Evolutionary conservation across 2,113 vertebrate species (phyloP), one percentile per base, ranked within the genome.

Genomic region (Nibea coibor): DNA sequence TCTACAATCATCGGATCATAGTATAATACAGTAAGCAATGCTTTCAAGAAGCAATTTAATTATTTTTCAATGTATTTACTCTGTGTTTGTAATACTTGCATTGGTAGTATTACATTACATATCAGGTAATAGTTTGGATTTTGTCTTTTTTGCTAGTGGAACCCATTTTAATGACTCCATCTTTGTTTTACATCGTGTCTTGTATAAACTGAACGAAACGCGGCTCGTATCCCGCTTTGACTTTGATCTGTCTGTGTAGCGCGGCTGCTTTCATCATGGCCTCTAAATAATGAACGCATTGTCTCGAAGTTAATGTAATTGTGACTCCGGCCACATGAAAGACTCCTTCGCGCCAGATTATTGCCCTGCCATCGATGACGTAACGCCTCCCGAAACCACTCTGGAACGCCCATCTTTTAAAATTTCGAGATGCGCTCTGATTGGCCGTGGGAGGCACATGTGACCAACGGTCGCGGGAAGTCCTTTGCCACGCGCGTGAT

Each of bases 401-500:
- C 22, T 7, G 72, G 14, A 51, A 91, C 94, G 91, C 93, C 95
- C 82, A 79, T 92, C 93, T 97, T 98, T 97, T 94, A 97, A 98
- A 97, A 94, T 54, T 35, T 43, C 59, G 10, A 71, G 42, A 2
- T 82, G 78, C 63, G n/a, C 70, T 63, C 71, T 51, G 87, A 97
- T 97, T 98, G 97, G 97, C 78, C 71, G 79, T 3, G 1, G n/a
- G 1, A 39, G 0, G 0, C 1, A 51, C 96, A 96, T 83, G 93
- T 97, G 97, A 95, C 87, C 95, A 98, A 98, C 97, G 97, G 97
- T 97, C 97, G 97, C 96, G 97, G 96, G 96, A 97, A 98, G 96
- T 93, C 71, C 92, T 93, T 45, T 75, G 87, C 76, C 93, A 94
- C 92, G 94, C 91, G 91, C 87, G 87, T 92, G 87, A 93, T 87